Conservation (phyloP, 2,888 invertebrate genomes). For the Eledona agricola region DNA sequence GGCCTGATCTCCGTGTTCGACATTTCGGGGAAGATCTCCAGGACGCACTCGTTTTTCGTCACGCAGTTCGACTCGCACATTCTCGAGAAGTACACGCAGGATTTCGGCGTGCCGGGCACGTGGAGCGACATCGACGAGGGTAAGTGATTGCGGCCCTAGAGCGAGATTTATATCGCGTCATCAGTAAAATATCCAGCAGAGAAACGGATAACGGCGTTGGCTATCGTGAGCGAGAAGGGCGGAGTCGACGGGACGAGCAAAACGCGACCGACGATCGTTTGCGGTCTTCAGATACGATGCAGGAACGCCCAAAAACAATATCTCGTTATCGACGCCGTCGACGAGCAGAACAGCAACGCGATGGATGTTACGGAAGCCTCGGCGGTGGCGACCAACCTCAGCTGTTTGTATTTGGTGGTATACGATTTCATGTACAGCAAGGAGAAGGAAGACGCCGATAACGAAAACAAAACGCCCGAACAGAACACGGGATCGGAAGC, state of each 20-base stretch:
- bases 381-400: slow-evolving; percentile 45
- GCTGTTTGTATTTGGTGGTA: slow-evolving; percentile 69
- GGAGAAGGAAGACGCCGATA: slow-evolving; percentile 62
- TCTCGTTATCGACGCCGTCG: slow-evolving; percentile 74
- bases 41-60: slow-evolving; percentile 69
- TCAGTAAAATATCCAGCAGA: slow-evolving; percentile 57
- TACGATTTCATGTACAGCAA: slow-evolving; percentile 76
- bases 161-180: slow-evolving; percentile 4
- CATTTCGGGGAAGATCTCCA: slow-evolving; percentile 79
- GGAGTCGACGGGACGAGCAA: slow-evolving; percentile 32
- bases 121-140: slow-evolving; percentile 57
- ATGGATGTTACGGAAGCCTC: slow-evolving; percentile 54
- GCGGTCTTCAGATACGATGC: slow-evolving; percentile 62
- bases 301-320: slow-evolving; percentile 36
- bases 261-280: slow-evolving; percentile 63
- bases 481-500: slow-evolving; percentile 30
- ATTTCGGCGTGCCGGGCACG: slow-evolving; percentile 56
- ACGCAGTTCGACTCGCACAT: slow-evolving; percentile 61
- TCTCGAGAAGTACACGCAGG: slow-evolving; percentile 60
- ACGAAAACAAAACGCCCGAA: slow-evolving; percentile 47
- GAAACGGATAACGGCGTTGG: slow-evolving; percentile 62
- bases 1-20: slow-evolving; percentile 85
- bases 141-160: slow-evolving; percentile 32
- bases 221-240: slow-evolving; percentile 59
- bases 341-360: slow-evolving; percentile 72